Evolutionary conservation across 2,113 vertebrate genomes (phyloP).

Genomic region (Notothenia rossii): DNA sequence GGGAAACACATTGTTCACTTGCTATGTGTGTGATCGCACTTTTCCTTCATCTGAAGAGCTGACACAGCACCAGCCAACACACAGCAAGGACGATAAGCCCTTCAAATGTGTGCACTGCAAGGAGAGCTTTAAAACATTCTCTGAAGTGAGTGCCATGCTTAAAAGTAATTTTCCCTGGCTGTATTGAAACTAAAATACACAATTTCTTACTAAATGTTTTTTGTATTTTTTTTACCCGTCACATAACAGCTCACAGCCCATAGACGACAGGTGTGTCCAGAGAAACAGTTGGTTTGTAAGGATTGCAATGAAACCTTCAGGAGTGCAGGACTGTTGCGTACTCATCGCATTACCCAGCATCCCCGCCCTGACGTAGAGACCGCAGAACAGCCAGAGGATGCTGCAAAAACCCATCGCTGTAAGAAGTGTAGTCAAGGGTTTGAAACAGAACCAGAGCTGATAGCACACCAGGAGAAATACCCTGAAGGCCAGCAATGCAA

Average conservation of each 20-base stretch:
- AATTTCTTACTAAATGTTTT: no score
- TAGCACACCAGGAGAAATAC: conserved; percentile 83
- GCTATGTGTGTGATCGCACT: conserved; percentile 86
- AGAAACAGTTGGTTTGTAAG: conserved; percentile 83
- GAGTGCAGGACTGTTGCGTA: conserved; percentile 80
- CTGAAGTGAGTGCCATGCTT: conserved; percentile 74
- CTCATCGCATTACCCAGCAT: conserved; percentile 82
- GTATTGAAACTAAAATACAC: neutral
- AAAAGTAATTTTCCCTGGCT: no score
- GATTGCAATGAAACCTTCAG: conserved; percentile 84
- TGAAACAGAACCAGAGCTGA: conserved; percentile 78
- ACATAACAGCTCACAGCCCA: conserved; percentile 79
- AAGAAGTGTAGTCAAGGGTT: conserved; percentile 83
- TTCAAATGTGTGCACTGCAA: conserved; percentile 86
- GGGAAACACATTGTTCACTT: conserved; percentile 88
- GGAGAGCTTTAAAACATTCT: conserved; percentile 85
- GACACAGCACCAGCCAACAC: conserved; percentile 85
- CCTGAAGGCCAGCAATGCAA: conserved; percentile 84
- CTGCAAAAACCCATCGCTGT: conserved; percentile 80
- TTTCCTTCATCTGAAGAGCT: conserved; percentile 86
- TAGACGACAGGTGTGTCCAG: conserved; percentile 84
- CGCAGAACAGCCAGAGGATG: conserved; percentile 73
- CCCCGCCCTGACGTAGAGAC: conserved; percentile 71
- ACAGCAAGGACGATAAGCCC: conserved; percentile 88
- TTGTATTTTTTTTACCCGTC: neutral